phyloP scores from a whole-genome alignment of 2,888 invertebrate genomes.

The Empis livida region DNA sequence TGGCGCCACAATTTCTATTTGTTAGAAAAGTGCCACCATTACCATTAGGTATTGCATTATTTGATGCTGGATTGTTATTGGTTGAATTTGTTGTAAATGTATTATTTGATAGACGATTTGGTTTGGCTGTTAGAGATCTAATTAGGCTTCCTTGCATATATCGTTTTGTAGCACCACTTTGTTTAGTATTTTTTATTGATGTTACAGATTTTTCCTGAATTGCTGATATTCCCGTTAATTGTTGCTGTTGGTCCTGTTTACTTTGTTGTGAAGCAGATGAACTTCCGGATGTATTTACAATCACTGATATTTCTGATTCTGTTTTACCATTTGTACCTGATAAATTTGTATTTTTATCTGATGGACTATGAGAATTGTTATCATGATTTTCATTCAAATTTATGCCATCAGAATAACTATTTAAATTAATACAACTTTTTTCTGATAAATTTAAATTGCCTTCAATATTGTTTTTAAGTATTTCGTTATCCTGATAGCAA shows the following conservation, averaged over 20 bases:
- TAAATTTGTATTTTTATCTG: constrained; percentile 10
- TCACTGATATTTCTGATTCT: constrained; percentile 6
- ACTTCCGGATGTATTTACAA: background rate
- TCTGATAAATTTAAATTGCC: background rate
- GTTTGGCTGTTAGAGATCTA: constrained; percentile 27
- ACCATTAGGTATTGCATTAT: constrained; percentile 4
- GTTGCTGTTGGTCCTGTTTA: constrained; percentile 6
- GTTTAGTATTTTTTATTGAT: constrained; percentile 9
- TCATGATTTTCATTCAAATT: background rate
- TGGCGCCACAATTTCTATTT: background rate
- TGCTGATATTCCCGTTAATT: constrained; percentile 3
- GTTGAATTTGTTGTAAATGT: constrained; percentile 1
- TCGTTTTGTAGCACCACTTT: constrained; percentile 21
- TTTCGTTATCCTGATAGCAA: constrained; percentile 18
- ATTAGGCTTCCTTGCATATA: constrained; percentile 31
- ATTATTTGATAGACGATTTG: constrained; percentile 3
- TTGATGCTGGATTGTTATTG: constrained; percentile 10
- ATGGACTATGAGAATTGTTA: background rate
- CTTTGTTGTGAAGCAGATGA: background rate
- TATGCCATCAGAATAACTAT: too few relatives aligned
- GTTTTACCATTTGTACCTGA: constrained; percentile 4
- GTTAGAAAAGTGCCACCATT: constrained; percentile 8
- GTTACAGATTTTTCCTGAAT: background rate
- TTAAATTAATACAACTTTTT: too few relatives aligned
- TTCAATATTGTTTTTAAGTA: constrained; percentile 8